Base-by-base conservation (phyloP, 1,140 invertebrate genomes). In the Lucilia sericata region DNA sequence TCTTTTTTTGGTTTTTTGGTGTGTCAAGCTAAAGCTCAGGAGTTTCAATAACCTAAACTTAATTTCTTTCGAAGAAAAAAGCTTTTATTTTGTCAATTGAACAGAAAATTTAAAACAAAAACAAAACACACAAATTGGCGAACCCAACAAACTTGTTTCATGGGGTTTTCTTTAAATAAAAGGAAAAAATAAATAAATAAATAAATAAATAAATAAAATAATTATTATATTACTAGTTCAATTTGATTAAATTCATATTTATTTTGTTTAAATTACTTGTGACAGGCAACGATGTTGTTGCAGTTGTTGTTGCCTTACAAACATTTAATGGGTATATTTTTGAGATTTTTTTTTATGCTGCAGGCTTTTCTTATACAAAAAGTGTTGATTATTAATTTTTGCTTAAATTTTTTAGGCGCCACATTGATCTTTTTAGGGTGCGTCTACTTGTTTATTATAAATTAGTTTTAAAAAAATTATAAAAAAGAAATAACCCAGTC, bases 311-410 rank as follows among this genome's bases (percentile, higher is more conserved):
- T 30, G 25, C 51, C 51, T 7, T 55, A 42, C 42, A 42, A 3
- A 42, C 5, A 55, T 4, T 49, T 12, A 13, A 55, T 55, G 13
- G 0, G 42, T 42, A 55, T 70, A 19, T 70, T 70, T 70, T 70
- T 70, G 7, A 19, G 17, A 19, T 19, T 65, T 70, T 70, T 60
- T 70, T 70, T 70, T 70, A 17, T 70, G 55, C 17, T 65, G 12
- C 17, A 7, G 55, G 12, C 21, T 70, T 70, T 70, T 21, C 12
- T 70, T 12, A 9, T 70, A n/a, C 21, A 17, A 21, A 19, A 70
- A 70, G 65, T 70, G 65, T 70, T 70, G 65, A 70, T 70, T 70
- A 70, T 70, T 70, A 70, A 70, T 70, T 25, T 60, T 70, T 70
- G n/a, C 19, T 70, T 70, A 21, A 25, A 21, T 70, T 55, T 60